phyloP scores from a whole-genome alignment of 2,797 vertebrate species.

The Limosa lapponica region DNA sequence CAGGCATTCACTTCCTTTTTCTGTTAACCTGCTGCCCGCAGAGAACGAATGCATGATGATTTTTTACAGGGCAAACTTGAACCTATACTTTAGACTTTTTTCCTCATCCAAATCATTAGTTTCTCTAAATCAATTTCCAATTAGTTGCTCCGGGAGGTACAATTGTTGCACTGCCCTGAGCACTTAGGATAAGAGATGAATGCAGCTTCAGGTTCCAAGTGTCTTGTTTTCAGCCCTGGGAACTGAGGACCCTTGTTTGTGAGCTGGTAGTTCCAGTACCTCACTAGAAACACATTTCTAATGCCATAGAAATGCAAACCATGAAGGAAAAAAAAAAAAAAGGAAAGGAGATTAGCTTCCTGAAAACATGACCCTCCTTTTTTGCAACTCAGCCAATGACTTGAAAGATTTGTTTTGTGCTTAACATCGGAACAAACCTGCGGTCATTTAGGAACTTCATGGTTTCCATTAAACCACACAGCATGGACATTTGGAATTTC shows the following conservation, averaged over 20 bases:
- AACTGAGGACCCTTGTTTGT: slow-evolving; percentile 33
- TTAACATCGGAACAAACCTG: slow-evolving; percentile 39
- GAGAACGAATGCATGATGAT: not conserved
- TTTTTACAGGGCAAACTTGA: not conserved
- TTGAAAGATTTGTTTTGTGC: slow-evolving; percentile 50
- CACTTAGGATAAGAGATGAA: slow-evolving; percentile 6
- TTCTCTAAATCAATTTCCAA: slow-evolving; percentile 4
- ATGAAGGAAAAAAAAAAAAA: not conserved
- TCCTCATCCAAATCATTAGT: not conserved
- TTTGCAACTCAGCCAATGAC: slow-evolving; percentile 31
- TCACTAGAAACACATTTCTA: slow-evolving; percentile 56
- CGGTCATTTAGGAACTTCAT: slow-evolving; percentile 43
- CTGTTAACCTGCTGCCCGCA: not conserved
- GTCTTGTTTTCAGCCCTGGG: slow-evolving; percentile 36
- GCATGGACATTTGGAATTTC: slow-evolving; percentile 47
- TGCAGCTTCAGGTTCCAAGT: slow-evolving; percentile 37
- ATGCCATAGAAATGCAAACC: slow-evolving; percentile 63
- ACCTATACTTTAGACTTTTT: not conserved
- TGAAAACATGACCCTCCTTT: slow-evolving; percentile 55
- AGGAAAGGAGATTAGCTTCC: slow-evolving; percentile 31
- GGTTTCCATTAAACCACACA: slow-evolving; percentile 56
- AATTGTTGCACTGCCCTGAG: not conserved
- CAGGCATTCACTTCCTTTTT: not conserved
- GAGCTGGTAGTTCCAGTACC: slow-evolving; percentile 38
- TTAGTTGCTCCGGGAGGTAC: not conserved